These are phyloP conservation scores for Prionailurus bengalensis DNA, from an alignment of 2,113 vertebrate genomes.

Conservation along the genomic window DNA sequence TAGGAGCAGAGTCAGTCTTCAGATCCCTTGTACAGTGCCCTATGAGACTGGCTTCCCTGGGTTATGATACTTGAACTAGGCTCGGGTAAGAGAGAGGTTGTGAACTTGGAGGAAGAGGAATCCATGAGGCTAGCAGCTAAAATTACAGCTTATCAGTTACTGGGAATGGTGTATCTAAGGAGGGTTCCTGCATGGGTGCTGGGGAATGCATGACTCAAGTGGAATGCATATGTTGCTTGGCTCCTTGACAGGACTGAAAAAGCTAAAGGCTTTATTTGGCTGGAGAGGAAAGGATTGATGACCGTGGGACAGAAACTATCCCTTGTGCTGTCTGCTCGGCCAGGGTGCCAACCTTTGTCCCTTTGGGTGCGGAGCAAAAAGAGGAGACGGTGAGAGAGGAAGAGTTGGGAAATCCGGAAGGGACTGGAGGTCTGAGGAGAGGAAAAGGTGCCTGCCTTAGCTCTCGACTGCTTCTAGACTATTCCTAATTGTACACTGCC, in stretches of 20 bases:
- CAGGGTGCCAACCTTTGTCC: background rate
- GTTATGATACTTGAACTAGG: background rate
- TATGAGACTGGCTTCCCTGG: background rate
- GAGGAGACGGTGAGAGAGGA: background rate
- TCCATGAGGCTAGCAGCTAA: background rate
- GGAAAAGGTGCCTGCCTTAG: background rate
- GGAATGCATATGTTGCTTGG: background rate
- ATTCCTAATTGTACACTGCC: background rate
- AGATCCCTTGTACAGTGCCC: background rate
- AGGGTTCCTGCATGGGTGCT: background rate
- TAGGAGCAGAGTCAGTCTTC: slow-evolving; percentile 27
- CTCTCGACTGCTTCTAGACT: slow-evolving; percentile 41
- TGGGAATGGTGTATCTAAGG: background rate
- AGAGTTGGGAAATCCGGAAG: background rate
- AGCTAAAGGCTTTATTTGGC: background rate
- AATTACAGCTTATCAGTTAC: background rate
- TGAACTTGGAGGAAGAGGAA: background rate
- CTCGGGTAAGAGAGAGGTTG: background rate
- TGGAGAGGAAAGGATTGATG: background rate
- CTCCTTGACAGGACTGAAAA: background rate
- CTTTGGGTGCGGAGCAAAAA: background rate
- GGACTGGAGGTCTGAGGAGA: background rate
- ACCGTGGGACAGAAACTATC: background rate
- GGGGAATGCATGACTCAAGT: background rate
- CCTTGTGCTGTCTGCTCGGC: background rate